These are phyloP conservation scores for Carettochelys insculpta DNA, from an alignment of 2,113 vertebrate species.

Conservation along the genomic window DNA sequence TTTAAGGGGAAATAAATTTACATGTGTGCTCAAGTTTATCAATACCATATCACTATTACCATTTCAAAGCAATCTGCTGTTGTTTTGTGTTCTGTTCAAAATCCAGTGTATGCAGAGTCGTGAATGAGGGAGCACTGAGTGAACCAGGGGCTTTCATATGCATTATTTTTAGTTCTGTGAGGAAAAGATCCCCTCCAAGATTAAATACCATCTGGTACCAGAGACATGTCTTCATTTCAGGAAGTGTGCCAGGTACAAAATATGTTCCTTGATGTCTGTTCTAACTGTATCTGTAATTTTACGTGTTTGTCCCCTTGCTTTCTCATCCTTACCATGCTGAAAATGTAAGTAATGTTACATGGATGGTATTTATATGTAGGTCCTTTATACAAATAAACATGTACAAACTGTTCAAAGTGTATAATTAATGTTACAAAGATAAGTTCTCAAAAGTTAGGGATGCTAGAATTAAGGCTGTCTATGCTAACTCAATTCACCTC, in stretches of 20 bases:
- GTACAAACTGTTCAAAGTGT: background rate
- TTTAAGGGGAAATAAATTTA: background rate
- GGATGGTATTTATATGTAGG: background rate
- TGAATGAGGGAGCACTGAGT: background rate
- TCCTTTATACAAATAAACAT: background rate
- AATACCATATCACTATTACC: background rate
- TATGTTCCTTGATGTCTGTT: background rate
- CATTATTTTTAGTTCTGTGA: background rate
- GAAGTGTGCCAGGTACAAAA: background rate
- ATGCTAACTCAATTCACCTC: background rate
- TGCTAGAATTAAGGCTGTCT: background rate
- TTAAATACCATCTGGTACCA: background rate
- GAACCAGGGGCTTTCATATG: background rate
- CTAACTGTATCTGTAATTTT: background rate
- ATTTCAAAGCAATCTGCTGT: background rate
- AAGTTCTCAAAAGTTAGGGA: background rate
- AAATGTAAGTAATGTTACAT: background rate
- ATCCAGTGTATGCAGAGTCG: background rate
- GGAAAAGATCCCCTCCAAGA: background rate
- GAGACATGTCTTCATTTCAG: background rate
- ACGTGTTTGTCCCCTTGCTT: background rate
- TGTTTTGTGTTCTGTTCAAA: background rate
- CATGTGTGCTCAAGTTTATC: background rate
- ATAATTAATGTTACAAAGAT: background rate
- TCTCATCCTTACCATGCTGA: fast-evolving